Base-by-base conservation (phyloP, 1,140 invertebrate genomes). In the Penaeus indicus region DNA sequence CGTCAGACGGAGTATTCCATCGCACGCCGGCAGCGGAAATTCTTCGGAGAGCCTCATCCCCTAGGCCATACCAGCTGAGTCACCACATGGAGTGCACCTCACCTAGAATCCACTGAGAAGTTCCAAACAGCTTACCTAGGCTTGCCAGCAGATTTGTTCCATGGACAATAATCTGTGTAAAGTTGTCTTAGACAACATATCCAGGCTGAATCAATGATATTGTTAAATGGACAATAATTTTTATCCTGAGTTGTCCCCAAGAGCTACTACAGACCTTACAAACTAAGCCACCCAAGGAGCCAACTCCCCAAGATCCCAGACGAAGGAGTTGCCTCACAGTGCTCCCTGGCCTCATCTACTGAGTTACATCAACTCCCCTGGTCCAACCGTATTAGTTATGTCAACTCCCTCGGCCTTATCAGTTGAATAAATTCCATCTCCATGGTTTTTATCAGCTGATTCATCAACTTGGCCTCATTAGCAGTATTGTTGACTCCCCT, bases 21-120 rank as follows among this genome's bases (percentile, higher is more conserved):
- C 47, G 54, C 21, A 25, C 47, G 54, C 60, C 38, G 18, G 25
- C 54, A 80, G 38, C 47, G n/a, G 47, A 80, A 60, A 80, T 80
- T 47, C 61, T 80, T 60, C 78, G 60, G 18, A 27, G 47, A 80
- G 47, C 54, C 78, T 60, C 54, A 54, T 54, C 78, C 78, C 61
- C 61, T 80, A 61, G 78, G 78, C 78, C 78, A 80, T 80, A 80
- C 78, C 22, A 80, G 78, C 78, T 80, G 78, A 80, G 22, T 27
- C 61, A n/a, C 61, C 61, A 27, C 61, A 80, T 80, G 42, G 78
- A 54, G 78, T 42, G 78, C 47, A 80, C 78, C 47, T 80, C 21
- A 27, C 78, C 78, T 60, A 80, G 78, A 80, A 60, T 80, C 78
- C 61, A 80, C 78, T 80, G 61, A 80, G 38, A 80, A 47, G 47